A percentile compares a stretch with the other conserved stretches of the same genome.
These are phyloP conservation scores for Maconellicoccus hirsutus DNA, from an alignment of 1,140 invertebrate genomes.

Conservation along the genomic window DNA sequence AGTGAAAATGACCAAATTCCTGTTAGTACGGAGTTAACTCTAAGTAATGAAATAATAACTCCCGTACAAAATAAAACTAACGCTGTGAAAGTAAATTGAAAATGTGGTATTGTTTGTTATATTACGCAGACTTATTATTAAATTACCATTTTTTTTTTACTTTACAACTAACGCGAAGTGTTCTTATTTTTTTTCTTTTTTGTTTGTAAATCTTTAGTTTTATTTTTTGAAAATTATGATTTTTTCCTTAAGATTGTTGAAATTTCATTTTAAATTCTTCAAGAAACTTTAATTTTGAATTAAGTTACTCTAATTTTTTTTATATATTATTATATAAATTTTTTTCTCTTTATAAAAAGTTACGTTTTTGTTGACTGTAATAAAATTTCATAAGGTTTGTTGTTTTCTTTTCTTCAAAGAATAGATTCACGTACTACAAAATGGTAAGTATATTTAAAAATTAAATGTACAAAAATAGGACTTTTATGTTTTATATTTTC, in stretches of 20 bases:
- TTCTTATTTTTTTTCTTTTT: not conserved
- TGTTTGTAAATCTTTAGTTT: slow-evolving; percentile 13
- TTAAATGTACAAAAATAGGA: no score
- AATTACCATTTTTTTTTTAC: slow-evolving; percentile 6
- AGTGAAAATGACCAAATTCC: not conserved
- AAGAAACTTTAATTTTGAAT: not conserved
- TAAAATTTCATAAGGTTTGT: slow-evolving; percentile 22
- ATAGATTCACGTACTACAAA: no score
- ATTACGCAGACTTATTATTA: not conserved
- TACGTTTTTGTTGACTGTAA: slow-evolving; percentile 14
- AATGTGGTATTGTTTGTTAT: not conserved
- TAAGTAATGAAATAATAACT: not conserved
- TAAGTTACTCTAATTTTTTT: not conserved
- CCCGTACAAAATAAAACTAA: not conserved
- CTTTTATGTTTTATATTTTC: not conserved
- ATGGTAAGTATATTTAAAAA: no score
- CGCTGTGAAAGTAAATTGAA: not conserved
- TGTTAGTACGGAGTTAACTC: not conserved
- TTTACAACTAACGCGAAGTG: slow-evolving; percentile 12
- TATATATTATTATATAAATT: slow-evolving; percentile 12
- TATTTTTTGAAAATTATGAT: not conserved
- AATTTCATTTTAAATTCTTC: slow-evolving; percentile 12
- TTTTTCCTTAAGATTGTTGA: not conserved
- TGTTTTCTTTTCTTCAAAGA: not conserved
- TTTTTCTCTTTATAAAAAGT: not conserved